A percentile compares a stretch with the other conserved stretches of the same genome.
These are phyloP conservation scores for Electrophaes corylata DNA, from an alignment of 2,888 invertebrate genomes.

Conservation along the genomic window DNA sequence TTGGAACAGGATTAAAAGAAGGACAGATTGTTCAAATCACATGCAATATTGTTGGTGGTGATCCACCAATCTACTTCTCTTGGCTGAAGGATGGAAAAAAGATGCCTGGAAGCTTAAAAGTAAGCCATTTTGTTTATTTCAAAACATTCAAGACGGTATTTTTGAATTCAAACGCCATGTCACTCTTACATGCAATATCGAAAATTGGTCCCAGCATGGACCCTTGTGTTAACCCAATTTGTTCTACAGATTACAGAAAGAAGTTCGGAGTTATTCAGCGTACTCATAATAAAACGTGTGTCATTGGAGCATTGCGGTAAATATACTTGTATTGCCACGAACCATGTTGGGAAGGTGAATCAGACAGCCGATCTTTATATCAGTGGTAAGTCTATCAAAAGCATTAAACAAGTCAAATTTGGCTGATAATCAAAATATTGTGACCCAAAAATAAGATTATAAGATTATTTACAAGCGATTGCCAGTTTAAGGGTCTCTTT, in stretches of 20 bases:
- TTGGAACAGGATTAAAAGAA: slow-evolving; percentile 92
- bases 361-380: slow-evolving; percentile 89
- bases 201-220: slow-evolving; percentile 15
- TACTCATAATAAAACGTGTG: slow-evolving; percentile 88
- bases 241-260: slow-evolving; percentile 85
- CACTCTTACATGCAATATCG: neutral
- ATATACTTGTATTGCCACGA: slow-evolving; percentile 89
- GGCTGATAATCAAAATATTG: neutral
- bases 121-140: slow-evolving; percentile 46
- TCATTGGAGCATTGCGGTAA: slow-evolving; percentile 88
- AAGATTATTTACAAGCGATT: no score
- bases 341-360: slow-evolving; percentile 88
- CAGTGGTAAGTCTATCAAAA: slow-evolving; percentile 81
- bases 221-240: slow-evolving; percentile 33
- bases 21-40: slow-evolving; percentile 93
- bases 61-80: slow-evolving; percentile 88
- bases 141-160: neutral
- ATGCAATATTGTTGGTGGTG: slow-evolving; percentile 90
- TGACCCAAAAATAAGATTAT: no score
- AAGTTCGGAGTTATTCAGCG: slow-evolving; percentile 88
- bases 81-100: slow-evolving; percentile 88
- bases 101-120: slow-evolving; percentile 86
- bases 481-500: no score
- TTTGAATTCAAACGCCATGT: neutral
- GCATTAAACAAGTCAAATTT: neutral